A percentile compares a stretch with the other conserved stretches of the same genome.
These are phyloP conservation scores for Pseudorhiza aurosa DNA, from an alignment of 30 jellyfish, hydroid and myxozoan genomes.

Conservation along the genomic window DNA sequence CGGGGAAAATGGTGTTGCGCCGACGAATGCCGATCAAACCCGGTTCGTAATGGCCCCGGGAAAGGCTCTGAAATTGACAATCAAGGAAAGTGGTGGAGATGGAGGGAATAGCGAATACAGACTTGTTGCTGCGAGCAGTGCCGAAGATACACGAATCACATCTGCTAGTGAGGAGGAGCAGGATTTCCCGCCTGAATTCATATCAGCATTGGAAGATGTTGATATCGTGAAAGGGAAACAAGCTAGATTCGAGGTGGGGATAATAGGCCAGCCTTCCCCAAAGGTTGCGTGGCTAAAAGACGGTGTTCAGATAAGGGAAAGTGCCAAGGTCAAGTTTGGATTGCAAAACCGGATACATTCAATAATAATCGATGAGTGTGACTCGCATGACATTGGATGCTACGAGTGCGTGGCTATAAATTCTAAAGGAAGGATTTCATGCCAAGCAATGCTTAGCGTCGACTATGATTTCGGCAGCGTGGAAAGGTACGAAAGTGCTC, in stretches of 20 bases:
- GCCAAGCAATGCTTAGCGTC: constrained; percentile 66
- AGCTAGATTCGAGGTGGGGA: constrained; percentile 64
- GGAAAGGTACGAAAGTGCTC: constrained; percentile 23
- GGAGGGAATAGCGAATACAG: constrained; percentile 60
- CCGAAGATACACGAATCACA: constrained; percentile 46
- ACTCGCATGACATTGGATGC: constrained; percentile 75
- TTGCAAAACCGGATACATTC: constrained; percentile 68
- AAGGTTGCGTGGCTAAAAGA: constrained; percentile 71
- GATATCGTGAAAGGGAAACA: constrained; percentile 26
- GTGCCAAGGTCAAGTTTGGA: constrained; percentile 50
- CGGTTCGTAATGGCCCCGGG: constrained; percentile 47
- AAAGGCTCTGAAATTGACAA: constrained; percentile 25
- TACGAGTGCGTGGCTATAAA: constrained; percentile 93
- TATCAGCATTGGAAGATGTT: constrained; percentile 55
- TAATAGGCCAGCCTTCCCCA: constrained; percentile 75
- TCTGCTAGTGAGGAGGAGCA: constrained; percentile 73
- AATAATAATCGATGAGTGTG: constrained; percentile 21
- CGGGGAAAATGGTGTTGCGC: not conserved
- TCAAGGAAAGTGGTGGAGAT: constrained; percentile 27
- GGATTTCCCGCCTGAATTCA: constrained; percentile 78
- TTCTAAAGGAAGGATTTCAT: constrained; percentile 60
- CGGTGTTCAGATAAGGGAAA: constrained; percentile 64
- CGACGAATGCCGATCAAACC: not conserved
- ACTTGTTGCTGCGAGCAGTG: constrained; percentile 53
- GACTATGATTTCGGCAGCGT: constrained; percentile 22